Base-by-base conservation (phyloP, 2,113 vertebrate genomes). In the Petromus typicus region DNA sequence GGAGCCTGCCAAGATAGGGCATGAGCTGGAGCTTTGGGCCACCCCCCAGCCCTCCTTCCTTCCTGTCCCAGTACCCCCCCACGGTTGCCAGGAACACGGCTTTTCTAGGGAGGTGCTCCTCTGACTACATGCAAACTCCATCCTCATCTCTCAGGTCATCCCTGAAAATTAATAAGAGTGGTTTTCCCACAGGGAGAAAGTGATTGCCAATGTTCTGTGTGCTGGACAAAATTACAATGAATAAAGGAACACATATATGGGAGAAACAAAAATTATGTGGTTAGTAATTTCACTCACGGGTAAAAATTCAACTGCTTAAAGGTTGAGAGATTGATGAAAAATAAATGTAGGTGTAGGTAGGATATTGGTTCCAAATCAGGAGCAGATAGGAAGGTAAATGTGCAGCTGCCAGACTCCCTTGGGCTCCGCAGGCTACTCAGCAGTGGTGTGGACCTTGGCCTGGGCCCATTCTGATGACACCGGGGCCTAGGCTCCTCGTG, bases 151-250 rank as follows among this genome's bases (percentile, higher is more conserved):
- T 23, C 43, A 64, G 51, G 30, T 23, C 67, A 80, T 40, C 59
- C 23, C 16, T 83, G 67, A 89, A 93, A 95, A 93, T 11, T 75
- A 25, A 40, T 30, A 16, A 16, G 89, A 40, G 34, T 45, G n/a
- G 34, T 75, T 96, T 97, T 64, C 57, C 43, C 66, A 94, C 94
- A 87, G 57, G 61, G n/a, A 94, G 40, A 97, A n/a, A 87, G n/a
- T 30, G 3, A 63, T 20, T 32, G 3, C 2, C 81, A 76, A 69
- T 81, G 57, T 27, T 97, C 45, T 48, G 14, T 80, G 43, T 61
- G 20, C 56, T 89, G 51, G 75, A 80, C 23, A 87, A 89, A 66
- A 54, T 66, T 34, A 86, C 56, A 89, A 51, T 73, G 43, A 69
- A 54, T 40, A 43, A 63, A 17, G 59, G 6, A 93, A 71, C 17